Evolutionary conservation across 2,113 vertebrate species (phyloP).

Genomic region (Solenodon paradoxus): DNA sequence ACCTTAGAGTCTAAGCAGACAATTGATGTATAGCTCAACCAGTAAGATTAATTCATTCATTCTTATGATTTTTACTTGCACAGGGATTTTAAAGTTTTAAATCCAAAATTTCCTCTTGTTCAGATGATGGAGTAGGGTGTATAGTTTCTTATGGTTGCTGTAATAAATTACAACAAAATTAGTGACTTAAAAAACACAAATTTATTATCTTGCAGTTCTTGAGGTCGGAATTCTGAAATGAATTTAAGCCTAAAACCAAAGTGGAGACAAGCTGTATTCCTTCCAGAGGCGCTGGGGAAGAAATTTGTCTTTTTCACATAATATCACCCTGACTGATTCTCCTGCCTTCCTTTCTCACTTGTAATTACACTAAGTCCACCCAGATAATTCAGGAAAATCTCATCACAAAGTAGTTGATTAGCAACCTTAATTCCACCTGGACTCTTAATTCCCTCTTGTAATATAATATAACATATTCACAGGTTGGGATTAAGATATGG

Average conservation of each 20-base stretch:
- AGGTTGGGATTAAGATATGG: not conserved
- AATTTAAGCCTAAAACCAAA: not conserved
- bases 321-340: not conserved
- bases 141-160: not conserved
- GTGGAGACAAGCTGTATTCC: not conserved
- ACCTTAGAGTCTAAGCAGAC: not conserved
- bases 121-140: not conserved
- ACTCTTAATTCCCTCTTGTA: not conserved
- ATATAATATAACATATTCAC: not conserved
- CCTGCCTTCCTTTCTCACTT: not conserved
- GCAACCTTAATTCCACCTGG: not conserved
- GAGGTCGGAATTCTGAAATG: not conserved
- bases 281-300: not conserved
- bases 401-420: constrained; percentile 29
- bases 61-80: not conserved
- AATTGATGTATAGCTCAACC: not conserved
- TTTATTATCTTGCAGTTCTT: not conserved
- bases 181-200: not conserved
- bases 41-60: not conserved
- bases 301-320: not conserved
- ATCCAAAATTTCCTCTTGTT: not conserved
- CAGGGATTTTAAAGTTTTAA: not conserved
- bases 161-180: not conserved
- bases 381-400: constrained; percentile 23
- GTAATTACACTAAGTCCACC: not conserved